Conservation (phyloP, 2,888 invertebrate species). For the Cataglyphis cursor region DNA sequence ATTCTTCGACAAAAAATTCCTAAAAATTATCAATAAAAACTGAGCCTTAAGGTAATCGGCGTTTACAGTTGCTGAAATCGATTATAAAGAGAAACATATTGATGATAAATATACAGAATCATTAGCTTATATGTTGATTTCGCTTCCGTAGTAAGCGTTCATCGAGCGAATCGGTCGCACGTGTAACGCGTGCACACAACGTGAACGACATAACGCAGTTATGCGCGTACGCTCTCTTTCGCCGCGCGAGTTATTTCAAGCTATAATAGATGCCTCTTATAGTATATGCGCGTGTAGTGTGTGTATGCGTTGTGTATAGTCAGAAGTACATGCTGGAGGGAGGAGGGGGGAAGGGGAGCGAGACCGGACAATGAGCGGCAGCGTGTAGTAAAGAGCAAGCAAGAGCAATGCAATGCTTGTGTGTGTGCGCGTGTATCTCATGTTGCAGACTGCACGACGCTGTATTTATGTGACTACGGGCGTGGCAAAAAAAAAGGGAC, state of each 20-base stretch:
- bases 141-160: slow-evolving; percentile 10
- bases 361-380: slow-evolving; percentile 60
- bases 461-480: slow-evolving; percentile 72
- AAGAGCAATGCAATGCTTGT: slow-evolving; percentile 42
- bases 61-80: neutral
- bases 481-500: slow-evolving; percentile 68
- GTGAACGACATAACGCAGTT: slow-evolving; percentile 39
- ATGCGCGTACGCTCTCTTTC: slow-evolving; percentile 51
- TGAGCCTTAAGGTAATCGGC: neutral
- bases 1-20: too few species aligned
- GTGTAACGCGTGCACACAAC: slow-evolving; percentile 19
- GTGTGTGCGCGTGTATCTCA: slow-evolving; percentile 16
- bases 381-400: slow-evolving; percentile 61
- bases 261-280: slow-evolving; percentile 53
- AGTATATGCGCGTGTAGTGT: neutral
- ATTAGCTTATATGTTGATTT: neutral
- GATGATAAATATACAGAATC: neutral
- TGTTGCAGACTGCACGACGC: slow-evolving; percentile 80
- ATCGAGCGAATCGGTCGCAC: slow-evolving; percentile 18
- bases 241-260: slow-evolving; percentile 45
- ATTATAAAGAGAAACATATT: neutral
- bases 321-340: neutral
- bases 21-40: too few species aligned
- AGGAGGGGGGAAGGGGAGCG: neutral
- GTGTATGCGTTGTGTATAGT: slow-evolving; percentile 12